Evolutionary conservation across 30 jellyfish, hydroid and myxozoan genomes (phyloP).

Genomic region (Turritopsis rubra): DNA sequence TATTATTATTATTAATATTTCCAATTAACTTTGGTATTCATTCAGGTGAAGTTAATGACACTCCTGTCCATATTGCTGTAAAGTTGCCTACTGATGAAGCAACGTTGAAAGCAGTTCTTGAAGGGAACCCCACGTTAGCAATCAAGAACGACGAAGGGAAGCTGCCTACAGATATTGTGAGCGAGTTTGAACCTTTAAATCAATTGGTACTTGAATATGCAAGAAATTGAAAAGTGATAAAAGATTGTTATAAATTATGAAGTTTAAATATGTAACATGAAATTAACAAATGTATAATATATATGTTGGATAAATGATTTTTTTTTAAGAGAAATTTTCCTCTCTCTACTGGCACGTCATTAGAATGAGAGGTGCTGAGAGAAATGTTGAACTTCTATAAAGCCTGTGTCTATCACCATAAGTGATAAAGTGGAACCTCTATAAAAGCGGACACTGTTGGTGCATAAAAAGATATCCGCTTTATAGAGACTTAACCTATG

Average conservation of each 20-base stretch:
- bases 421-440: too few species aligned
- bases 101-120: not conserved
- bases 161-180: constrained; percentile 5
- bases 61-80: constrained; percentile 1
- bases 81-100: not conserved
- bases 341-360: too few species aligned
- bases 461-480: too few species aligned
- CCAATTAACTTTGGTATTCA: not conserved
- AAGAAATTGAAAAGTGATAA: not conserved
- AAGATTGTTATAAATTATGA: not conserved
- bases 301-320: too few species aligned
- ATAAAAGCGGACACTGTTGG: too few species aligned
- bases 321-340: too few species aligned
- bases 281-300: not conserved
- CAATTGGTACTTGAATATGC: constrained; percentile 9
- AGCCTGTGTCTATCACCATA: too few species aligned
- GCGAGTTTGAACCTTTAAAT: constrained; percentile 6
- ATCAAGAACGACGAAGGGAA: constrained; percentile 5
- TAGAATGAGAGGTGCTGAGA: too few species aligned
- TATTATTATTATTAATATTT: too few species aligned
- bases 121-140: constrained; percentile 4
- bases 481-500: too few species aligned
- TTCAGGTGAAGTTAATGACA: constrained; percentile 1
- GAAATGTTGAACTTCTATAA: too few species aligned
- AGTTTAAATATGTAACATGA: too few species aligned